Conservation (phyloP, 2,888 invertebrate species). For the Cynaeus angustus region DNA sequence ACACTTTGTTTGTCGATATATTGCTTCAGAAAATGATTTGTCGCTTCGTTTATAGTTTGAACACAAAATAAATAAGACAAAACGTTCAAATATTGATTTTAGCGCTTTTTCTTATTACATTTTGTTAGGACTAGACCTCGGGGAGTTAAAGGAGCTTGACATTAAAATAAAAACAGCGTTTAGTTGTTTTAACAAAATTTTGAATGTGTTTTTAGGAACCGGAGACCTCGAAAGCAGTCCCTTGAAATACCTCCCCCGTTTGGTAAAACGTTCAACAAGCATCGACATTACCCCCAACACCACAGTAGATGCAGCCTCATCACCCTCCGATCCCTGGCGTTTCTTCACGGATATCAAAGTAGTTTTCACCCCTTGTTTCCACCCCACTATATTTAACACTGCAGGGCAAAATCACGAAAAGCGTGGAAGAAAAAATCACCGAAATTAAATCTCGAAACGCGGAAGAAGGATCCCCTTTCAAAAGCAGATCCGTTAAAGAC, state of each 20-base stretch:
- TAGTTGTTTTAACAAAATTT: too few relatives aligned
- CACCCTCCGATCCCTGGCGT: conserved; percentile 81
- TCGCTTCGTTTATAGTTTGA: too few relatives aligned
- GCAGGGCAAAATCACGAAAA: conserved; percentile 82
- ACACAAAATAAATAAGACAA: too few relatives aligned
- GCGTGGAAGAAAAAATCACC: conserved; percentile 84
- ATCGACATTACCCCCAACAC: conserved; percentile 72
- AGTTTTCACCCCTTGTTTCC: conserved; percentile 38
- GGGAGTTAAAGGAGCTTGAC: too few relatives aligned
- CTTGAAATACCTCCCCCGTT: conserved; percentile 75
- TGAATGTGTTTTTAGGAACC: conserved; percentile 23
- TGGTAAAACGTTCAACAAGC: conserved; percentile 78
- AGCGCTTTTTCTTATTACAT: too few relatives aligned
- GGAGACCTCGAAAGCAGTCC: conserved; percentile 71
- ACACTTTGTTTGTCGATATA: too few relatives aligned
- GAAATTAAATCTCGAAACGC: conserved; percentile 74
- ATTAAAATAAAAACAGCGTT: too few relatives aligned
- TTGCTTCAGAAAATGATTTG: too few relatives aligned
- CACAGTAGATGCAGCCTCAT: conserved; percentile 66
- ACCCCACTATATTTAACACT: conserved; percentile 25
- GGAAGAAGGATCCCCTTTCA: conserved; percentile 64
- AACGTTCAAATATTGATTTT: too few relatives aligned
- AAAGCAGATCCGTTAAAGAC: conserved; percentile 66
- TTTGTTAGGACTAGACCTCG: too few relatives aligned
- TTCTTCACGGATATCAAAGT: conserved; percentile 80